Evolutionary conservation across 2,888 invertebrate species (phyloP).

Genomic region (Caenorhabditis drosophilae): DNA sequence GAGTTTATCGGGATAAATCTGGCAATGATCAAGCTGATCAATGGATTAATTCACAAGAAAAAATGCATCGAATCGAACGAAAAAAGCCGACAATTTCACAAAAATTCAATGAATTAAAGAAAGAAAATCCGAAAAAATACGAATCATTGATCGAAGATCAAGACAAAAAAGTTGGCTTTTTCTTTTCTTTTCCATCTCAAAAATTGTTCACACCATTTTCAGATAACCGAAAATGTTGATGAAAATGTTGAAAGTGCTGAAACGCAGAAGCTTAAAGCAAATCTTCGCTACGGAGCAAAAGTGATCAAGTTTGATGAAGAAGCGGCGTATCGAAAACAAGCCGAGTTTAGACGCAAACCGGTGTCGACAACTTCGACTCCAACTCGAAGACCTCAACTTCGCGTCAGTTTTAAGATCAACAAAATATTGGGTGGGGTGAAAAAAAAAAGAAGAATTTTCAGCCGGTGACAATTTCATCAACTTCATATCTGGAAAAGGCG

Average conservation of each 20-base stretch:
- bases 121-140: slow-evolving; percentile 22
- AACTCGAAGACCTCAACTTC: slow-evolving; percentile 13
- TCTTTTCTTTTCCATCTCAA: no score
- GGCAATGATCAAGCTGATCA: slow-evolving; percentile 5
- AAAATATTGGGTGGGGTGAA: neutral
- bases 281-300: slow-evolving; percentile 31
- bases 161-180: no score
- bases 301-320: slow-evolving; percentile 39
- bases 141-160: slow-evolving; percentile 20
- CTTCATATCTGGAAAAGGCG: slow-evolving; percentile 47
- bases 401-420: neutral
- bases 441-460: slow-evolving; percentile 2
- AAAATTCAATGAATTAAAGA: slow-evolving; percentile 24
- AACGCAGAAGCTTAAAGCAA: slow-evolving; percentile 21
- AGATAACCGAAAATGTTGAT: no score
- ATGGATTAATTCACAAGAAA: slow-evolving; percentile 34
- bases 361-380: neutral
- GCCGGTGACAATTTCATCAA: slow-evolving; percentile 32
- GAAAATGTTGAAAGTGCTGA: slow-evolving; percentile 4
- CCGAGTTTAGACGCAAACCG: slow-evolving; percentile 39
- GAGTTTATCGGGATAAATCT: slow-evolving; percentile 27
- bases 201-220: no score
- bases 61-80: slow-evolving; percentile 22
- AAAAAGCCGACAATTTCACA: slow-evolving; percentile 26
- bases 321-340: slow-evolving; percentile 26